These are phyloP conservation scores for Sphaeramia orbicularis DNA, from an alignment of 2,797 vertebrate genomes.

Conservation along the genomic window DNA sequence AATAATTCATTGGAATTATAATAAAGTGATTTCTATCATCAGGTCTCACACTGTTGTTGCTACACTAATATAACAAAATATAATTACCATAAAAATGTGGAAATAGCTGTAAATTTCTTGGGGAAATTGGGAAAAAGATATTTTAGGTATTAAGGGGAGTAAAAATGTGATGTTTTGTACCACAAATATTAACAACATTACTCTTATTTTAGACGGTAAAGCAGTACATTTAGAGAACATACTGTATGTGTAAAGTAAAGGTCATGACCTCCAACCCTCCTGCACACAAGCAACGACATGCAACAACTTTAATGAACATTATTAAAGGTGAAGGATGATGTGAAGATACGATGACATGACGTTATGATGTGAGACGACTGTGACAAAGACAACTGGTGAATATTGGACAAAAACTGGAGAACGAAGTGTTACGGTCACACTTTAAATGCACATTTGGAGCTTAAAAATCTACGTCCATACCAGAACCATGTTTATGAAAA, in stretches of 20 bases:
- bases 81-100: too few relatives aligned
- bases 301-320: conserved; percentile 28
- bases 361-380: conserved; percentile 35
- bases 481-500: conserved; percentile 9
- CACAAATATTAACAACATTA: too few relatives aligned
- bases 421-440: conserved; percentile 34
- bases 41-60: too few relatives aligned
- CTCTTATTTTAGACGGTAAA: too few relatives aligned
- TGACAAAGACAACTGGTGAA: conserved; percentile 26
- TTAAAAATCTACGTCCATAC: conserved; percentile 51
- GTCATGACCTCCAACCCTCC: conserved; percentile 16
- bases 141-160: too few relatives aligned
- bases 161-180: too few relatives aligned
- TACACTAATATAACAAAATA: too few relatives aligned
- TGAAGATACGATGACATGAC: conserved; percentile 31
- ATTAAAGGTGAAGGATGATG: conserved; percentile 17
- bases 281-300: conserved; percentile 46
- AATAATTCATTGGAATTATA: too few relatives aligned
- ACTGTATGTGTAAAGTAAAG: background rate
- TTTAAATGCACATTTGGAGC: conserved; percentile 46
- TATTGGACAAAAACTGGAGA: conserved; percentile 20
- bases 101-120: too few relatives aligned
- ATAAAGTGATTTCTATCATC: too few relatives aligned
- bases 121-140: too few relatives aligned
- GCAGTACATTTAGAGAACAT: too few relatives aligned